Conservation (phyloP, 2,113 vertebrate genomes). For the Hypocryptadius cinnamomeus region DNA sequence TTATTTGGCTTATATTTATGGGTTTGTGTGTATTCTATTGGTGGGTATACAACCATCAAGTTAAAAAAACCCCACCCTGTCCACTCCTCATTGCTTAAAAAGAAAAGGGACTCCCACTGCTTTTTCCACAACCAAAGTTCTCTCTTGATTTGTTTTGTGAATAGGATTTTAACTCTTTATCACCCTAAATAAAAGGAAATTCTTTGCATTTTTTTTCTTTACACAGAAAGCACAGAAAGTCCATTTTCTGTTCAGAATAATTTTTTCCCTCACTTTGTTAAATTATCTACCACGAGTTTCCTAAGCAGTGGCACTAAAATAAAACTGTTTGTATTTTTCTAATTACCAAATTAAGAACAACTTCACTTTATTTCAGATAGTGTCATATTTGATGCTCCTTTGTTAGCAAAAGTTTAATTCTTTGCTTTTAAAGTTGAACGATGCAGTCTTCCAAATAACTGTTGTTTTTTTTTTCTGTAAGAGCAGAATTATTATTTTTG, state of each 20-base stretch:
- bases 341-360: background rate
- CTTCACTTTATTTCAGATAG: background rate
- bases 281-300: background rate
- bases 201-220: background rate
- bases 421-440: background rate
- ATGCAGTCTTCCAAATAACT: background rate
- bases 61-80: constrained; percentile 35
- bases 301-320: background rate
- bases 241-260: background rate
- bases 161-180: constrained; percentile 60
- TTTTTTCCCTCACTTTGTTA: background rate
- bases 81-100: constrained; percentile 63
- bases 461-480: no score
- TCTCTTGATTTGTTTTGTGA: constrained; percentile 15
- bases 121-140: constrained; percentile 20
- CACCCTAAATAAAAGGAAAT: constrained; percentile 4
- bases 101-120: constrained; percentile 62
- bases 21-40: constrained; percentile 57
- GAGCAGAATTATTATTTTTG: background rate
- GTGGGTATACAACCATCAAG: constrained; percentile 48
- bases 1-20: constrained; percentile 69
- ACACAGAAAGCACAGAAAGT: background rate
- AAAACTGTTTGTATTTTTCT: background rate
- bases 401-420: background rate
- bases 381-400: background rate